Percentiles rank a stretch among this genome's conserved stretches.
Conservation (phyloP, 2,113 vertebrate genomes). For the Fulica atra region DNA sequence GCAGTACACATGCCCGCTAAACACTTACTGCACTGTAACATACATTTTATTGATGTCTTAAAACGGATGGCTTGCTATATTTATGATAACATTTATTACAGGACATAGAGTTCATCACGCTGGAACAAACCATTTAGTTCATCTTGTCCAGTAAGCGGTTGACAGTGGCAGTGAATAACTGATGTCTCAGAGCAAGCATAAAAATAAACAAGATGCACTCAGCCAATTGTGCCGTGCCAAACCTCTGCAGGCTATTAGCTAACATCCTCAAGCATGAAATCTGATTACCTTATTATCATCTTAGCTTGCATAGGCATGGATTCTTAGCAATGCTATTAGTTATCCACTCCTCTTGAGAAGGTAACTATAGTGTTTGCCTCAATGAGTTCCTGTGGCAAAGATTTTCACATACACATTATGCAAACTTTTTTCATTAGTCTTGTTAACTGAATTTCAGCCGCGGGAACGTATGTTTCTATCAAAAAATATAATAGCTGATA, state of each 20-base stretch:
- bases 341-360: constrained; percentile 11
- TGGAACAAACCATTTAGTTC: constrained; percentile 63
- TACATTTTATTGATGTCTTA: constrained; percentile 21
- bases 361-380: background rate
- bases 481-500: background rate
- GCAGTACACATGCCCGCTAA: background rate
- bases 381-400: background rate
- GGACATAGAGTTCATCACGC: constrained; percentile 37
- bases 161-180: constrained; percentile 50
- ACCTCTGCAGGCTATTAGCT: constrained; percentile 57
- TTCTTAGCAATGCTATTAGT: constrained; percentile 40
- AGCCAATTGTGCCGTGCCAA: constrained; percentile 53
- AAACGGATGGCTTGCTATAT: constrained; percentile 40
- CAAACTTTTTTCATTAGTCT: background rate
- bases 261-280: constrained; percentile 62
- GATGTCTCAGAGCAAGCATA: constrained; percentile 60
- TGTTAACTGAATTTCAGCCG: constrained; percentile 4
- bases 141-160: constrained; percentile 46
- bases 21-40: background rate
- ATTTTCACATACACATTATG: constrained; percentile 6
- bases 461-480: background rate
- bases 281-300: constrained; percentile 67
- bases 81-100: constrained; percentile 58
- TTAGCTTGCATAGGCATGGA: constrained; percentile 42
- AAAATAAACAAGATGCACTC: constrained; percentile 64